Conservation (phyloP, 2,797 vertebrate genomes). For the Sarcoramphus papa region DNA sequence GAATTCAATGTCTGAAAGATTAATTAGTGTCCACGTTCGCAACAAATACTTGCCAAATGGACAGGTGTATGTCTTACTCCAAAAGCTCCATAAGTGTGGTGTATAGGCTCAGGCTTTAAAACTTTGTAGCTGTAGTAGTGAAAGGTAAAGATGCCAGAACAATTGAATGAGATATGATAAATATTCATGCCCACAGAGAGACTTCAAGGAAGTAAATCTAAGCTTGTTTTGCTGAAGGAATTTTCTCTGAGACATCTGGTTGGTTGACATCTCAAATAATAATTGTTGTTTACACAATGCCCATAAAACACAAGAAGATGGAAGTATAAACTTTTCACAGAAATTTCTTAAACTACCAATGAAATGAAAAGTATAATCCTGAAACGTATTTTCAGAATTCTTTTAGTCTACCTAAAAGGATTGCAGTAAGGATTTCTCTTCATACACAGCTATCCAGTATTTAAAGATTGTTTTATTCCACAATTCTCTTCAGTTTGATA, state of each 20-base stretch:
- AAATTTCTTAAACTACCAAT: neutral
- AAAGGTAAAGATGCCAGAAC: neutral
- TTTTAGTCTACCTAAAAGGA: neutral
- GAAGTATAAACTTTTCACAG: neutral
- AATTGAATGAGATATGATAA: neutral
- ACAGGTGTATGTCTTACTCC: neutral
- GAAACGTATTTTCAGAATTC: neutral
- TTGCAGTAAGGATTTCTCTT: neutral
- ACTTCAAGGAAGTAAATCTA: neutral
- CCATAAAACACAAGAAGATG: neutral
- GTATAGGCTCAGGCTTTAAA: neutral
- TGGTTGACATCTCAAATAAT: neutral
- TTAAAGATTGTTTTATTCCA: neutral
- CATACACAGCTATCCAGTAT: accelerated
- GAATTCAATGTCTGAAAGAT: neutral
- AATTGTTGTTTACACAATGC: neutral
- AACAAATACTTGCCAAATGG: neutral
- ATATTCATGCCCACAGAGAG: neutral
- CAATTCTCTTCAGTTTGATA: neutral
- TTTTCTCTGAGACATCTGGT: neutral
- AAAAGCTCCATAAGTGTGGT: neutral
- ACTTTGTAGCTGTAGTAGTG: neutral
- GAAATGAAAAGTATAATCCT: neutral
- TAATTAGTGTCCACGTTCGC: neutral
- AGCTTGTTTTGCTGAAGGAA: neutral